Evolutionary conservation across 2,888 invertebrate genomes (phyloP).

Genomic region (Hemaris fuciformis): DNA sequence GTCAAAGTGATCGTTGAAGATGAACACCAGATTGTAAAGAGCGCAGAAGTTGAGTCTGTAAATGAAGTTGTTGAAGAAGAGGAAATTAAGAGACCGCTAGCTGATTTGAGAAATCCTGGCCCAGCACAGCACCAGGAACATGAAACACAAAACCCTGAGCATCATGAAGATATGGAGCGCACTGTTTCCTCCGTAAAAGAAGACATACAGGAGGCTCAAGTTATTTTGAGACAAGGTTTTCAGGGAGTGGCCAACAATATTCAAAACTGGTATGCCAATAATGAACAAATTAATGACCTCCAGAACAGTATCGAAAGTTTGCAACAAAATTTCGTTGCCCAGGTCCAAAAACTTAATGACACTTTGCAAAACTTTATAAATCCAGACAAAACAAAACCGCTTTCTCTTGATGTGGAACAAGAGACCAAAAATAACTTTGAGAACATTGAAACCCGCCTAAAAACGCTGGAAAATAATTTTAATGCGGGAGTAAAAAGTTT

Average conservation of each 20-base stretch:
- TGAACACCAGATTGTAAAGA: conserved; percentile 35
- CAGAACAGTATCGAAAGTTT: conserved; percentile 52
- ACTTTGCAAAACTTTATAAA: conserved; percentile 48
- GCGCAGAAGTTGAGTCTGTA: conserved; percentile 36
- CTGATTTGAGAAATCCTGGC: conserved; percentile 64
- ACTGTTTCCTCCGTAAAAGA: conserved; percentile 47
- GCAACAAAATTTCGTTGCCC: conserved; percentile 46
- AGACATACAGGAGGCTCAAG: conserved; percentile 49
- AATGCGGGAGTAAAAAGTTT: conserved; percentile 51
- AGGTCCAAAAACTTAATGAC: conserved; percentile 56
- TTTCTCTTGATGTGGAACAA: conserved; percentile 25
- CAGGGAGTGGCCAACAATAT: conserved; percentile 53
- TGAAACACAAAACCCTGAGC: conserved; percentile 67
- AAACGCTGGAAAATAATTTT: conserved; percentile 53
- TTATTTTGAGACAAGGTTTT: conserved; percentile 43
- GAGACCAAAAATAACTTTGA: conserved; percentile 34
- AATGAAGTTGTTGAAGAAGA: conserved; percentile 36
- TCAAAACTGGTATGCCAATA: conserved; percentile 45
- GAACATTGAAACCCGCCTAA: conserved; percentile 40
- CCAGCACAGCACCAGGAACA: conserved; percentile 68
- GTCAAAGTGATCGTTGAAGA: conserved; percentile 59
- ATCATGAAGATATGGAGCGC: conserved; percentile 44
- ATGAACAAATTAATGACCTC: conserved; percentile 48
- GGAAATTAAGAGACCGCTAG: conserved; percentile 49
- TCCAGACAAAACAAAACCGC: conserved; percentile 28